Evolutionary conservation across 1,140 invertebrate genomes (phyloP).

Genomic region (Plutomurus gul): DNA sequence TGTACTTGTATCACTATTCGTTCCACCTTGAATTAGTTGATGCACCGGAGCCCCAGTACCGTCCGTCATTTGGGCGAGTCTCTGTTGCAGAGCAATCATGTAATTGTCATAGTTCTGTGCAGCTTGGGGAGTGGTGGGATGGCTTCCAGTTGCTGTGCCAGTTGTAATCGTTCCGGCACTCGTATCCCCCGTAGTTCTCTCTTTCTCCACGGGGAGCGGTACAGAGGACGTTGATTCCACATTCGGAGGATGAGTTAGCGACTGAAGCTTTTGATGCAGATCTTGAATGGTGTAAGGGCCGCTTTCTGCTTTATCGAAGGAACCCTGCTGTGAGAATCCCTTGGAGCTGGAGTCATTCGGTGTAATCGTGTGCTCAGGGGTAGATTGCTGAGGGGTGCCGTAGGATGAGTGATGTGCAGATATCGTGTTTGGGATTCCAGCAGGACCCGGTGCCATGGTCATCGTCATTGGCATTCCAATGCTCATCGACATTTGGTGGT

Average conservation of each 20-base stretch:
- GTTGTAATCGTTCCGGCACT: not conserved
- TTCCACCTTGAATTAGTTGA: not conserved
- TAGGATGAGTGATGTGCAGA: slow-evolving; percentile 35
- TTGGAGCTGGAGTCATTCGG: not conserved
- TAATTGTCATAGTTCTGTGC: slow-evolving; percentile 63
- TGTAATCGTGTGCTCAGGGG: slow-evolving; percentile 54
- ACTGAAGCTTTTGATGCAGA: slow-evolving; percentile 63
- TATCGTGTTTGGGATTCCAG: not conserved
- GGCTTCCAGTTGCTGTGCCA: slow-evolving; percentile 48
- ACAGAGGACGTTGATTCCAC: not conserved
- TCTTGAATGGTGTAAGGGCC: slow-evolving; percentile 63
- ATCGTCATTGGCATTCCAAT: slow-evolving; percentile 15
- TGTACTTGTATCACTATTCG: slow-evolving; percentile 17
- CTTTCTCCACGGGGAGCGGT: not conserved
- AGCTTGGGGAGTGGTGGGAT: slow-evolving; percentile 65
- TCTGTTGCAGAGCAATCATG: slow-evolving; percentile 66
- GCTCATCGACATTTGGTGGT: not conserved
- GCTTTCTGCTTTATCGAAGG: slow-evolving; percentile 27
- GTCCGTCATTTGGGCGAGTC: slow-evolving; percentile 61
- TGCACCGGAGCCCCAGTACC: not conserved
- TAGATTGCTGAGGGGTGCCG: slow-evolving; percentile 54
- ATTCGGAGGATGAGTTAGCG: slow-evolving; percentile 61
- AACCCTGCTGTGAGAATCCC: slow-evolving; percentile 27
- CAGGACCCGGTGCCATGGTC: not conserved
- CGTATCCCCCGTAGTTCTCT: not conserved